Conservation (phyloP, 2,797 vertebrate species). For the Rhabdophis nuchalis region DNA sequence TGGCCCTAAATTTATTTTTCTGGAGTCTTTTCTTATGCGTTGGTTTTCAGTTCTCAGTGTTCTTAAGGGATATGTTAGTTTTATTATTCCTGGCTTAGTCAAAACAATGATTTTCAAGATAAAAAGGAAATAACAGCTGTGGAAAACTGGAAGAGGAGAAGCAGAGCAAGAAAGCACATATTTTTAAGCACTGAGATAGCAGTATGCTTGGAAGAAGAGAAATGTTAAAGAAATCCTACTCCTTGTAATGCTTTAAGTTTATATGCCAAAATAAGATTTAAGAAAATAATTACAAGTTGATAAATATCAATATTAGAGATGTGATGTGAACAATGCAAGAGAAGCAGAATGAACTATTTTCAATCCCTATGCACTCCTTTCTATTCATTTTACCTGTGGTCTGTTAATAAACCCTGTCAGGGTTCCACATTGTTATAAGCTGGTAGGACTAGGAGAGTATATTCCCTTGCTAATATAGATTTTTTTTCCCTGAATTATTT, state of each 20-base stretch:
- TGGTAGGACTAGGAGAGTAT: not conserved
- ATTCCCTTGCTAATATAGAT: not conserved
- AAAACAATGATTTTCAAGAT: not conserved
- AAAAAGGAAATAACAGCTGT: not conserved
- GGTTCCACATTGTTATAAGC: not conserved
- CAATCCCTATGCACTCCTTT: not conserved
- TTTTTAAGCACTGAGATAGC: not conserved
- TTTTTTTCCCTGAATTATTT: not conserved
- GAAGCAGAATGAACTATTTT: not conserved
- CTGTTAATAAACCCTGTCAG: not conserved
- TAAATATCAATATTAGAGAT: not conserved
- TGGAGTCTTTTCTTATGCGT: not conserved
- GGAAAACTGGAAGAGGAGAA: not conserved
- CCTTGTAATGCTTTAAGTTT: not conserved
- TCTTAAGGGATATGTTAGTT: not conserved
- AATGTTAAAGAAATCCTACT: not conserved
- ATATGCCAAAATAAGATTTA: not conserved
- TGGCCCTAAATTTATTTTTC: not conserved
- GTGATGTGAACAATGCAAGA: not conserved
- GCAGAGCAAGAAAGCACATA: not conserved
- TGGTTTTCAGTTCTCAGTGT: not conserved
- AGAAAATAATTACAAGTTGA: not conserved
- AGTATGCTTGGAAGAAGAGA: not conserved
- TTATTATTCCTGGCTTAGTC: not conserved
- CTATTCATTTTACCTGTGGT: not conserved